Percentiles rank a stretch among this genome's conserved stretches.
Conservation (phyloP, 92 coral and sea anemone genomes). For the Micromussa lordhowensis region DNA sequence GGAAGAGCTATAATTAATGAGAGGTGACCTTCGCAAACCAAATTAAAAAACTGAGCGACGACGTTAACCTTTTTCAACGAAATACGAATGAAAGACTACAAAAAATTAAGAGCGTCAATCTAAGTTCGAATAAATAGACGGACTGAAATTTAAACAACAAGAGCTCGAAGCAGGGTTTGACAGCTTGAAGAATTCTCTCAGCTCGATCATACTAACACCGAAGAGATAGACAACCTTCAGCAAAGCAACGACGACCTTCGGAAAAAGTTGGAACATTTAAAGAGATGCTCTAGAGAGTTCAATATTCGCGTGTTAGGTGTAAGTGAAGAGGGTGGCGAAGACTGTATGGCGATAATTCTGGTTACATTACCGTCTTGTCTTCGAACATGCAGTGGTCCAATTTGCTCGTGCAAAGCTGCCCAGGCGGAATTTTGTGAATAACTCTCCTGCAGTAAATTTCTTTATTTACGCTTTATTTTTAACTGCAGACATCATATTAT, state of each 20-base stretch:
- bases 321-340: conserved; percentile 9
- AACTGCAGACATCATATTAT: background rate
- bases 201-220: background rate
- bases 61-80: too few species aligned
- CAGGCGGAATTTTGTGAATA: background rate
- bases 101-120: too few species aligned
- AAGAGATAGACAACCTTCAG: background rate
- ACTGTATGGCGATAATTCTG: background rate
- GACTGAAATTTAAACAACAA: background rate
- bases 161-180: background rate
- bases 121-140: too few species aligned
- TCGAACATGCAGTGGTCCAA: background rate
- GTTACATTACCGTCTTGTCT: background rate
- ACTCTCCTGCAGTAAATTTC: background rate
- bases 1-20: too few species aligned
- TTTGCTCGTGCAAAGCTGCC: conserved; percentile 8
- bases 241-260: background rate
- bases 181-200: background rate
- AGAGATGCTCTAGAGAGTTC: background rate
- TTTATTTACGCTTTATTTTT: background rate
- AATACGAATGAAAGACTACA: too few species aligned
- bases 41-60: too few species aligned
- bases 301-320: background rate
- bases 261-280: background rate
- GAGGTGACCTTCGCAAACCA: too few species aligned